Conservation (phyloP, 1,140 invertebrate genomes). For the Heterodera schachtii region DNA sequence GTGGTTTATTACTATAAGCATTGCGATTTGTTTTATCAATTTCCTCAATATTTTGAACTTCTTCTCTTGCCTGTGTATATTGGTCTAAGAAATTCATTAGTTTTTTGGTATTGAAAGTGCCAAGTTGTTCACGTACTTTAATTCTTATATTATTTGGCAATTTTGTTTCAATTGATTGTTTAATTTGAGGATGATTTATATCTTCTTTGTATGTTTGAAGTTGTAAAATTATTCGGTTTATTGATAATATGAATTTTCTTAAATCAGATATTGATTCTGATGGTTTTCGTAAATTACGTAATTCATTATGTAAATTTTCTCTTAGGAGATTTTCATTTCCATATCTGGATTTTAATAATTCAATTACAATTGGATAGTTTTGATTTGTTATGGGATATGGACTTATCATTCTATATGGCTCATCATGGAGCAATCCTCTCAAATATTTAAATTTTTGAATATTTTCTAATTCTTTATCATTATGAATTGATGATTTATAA, state of each 20-base stretch:
- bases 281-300: not conserved
- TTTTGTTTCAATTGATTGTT: not conserved
- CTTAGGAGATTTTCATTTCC: not conserved
- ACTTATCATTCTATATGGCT: not conserved
- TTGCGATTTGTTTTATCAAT: not conserved
- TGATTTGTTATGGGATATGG: not conserved
- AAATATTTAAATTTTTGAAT: not conserved
- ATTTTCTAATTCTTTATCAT: not conserved
- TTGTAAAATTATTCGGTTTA: not conserved
- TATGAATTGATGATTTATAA: not conserved
- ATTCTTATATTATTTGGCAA: not conserved
- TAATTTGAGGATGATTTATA: not conserved
- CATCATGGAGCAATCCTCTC: not conserved
- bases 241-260: not conserved
- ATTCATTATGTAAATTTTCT: not conserved
- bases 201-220: not conserved
- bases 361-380: not conserved
- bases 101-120: not conserved
- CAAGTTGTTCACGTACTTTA: not conserved
- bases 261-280: not conserved
- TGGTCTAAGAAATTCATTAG: not conserved
- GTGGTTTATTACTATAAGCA: not conserved
- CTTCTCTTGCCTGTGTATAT: not conserved
- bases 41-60: not conserved
- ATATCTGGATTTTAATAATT: not conserved